Conservation (phyloP, 2,113 vertebrate genomes). For the Siniperca chuatsi region DNA sequence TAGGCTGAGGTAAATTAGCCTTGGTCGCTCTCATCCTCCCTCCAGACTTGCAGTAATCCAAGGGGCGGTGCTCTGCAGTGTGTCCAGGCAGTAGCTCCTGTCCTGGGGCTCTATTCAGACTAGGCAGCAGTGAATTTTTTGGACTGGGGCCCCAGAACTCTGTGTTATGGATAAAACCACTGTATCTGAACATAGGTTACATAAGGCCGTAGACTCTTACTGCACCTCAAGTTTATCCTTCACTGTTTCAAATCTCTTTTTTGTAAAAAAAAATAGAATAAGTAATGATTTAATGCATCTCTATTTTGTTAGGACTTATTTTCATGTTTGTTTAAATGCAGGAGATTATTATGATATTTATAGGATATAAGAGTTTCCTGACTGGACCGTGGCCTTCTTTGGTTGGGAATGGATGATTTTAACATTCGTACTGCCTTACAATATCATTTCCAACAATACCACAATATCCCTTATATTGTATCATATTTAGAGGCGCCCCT, state of each 20-base stretch:
- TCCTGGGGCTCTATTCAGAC: constrained; percentile 67
- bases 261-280: not conserved
- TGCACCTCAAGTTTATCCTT: constrained; percentile 19
- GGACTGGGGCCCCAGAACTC: constrained; percentile 66
- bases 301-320: not conserved
- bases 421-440: constrained; percentile 49
- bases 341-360: constrained; percentile 34
- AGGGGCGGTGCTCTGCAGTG: constrained; percentile 49
- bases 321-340: constrained; percentile 43
- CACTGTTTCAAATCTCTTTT: constrained; percentile 12
- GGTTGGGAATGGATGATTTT: constrained; percentile 41
- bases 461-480: constrained; percentile 47
- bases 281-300: constrained; percentile 19
- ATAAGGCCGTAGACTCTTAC: constrained; percentile 58
- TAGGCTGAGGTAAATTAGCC: constrained; percentile 25
- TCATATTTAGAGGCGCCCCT: constrained; percentile 33
- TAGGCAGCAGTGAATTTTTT: constrained; percentile 64
- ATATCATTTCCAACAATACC: constrained; percentile 48
- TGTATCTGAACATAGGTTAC: constrained; percentile 63
- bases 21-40: constrained; percentile 19
- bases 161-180: constrained; percentile 67
- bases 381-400: constrained; percentile 28
- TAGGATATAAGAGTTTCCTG: constrained; percentile 44
- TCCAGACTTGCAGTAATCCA: constrained; percentile 38
- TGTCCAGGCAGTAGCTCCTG: constrained; percentile 72